Evolutionary conservation across 2,888 invertebrate species (phyloP).

Genomic region (Chironomus riparius): DNA sequence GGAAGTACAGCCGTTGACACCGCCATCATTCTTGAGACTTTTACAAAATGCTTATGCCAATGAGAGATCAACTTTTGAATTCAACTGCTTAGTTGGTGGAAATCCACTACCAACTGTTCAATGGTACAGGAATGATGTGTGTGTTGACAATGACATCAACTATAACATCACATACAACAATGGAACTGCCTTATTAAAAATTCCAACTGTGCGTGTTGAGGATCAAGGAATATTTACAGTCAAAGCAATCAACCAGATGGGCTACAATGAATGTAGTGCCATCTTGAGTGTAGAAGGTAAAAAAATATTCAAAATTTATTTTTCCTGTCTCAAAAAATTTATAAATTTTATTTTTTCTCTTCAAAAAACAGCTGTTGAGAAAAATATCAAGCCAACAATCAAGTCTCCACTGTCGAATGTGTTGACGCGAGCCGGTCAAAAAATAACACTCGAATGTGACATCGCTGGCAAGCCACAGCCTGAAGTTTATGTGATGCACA

Average conservation of each 20-base stretch:
- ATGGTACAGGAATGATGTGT: conserved; percentile 64
- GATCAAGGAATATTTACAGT: conserved; percentile 65
- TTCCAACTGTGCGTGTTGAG: conserved; percentile 56
- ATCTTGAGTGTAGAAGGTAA: conserved; percentile 57
- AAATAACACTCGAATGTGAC: conserved; percentile 60
- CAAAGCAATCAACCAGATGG: conserved; percentile 58
- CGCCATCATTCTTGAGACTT: conserved; percentile 58
- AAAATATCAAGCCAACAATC: conserved; percentile 54
- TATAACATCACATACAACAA: conserved; percentile 73
- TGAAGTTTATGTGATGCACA: conserved; percentile 56
- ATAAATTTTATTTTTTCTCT: conserved; percentile 20
- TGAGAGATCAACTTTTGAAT: conserved; percentile 55
- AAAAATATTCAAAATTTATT: background rate
- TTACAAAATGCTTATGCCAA: conserved; percentile 52
- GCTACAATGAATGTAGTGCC: conserved; percentile 55
- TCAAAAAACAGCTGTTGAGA: conserved; percentile 47
- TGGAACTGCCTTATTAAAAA: conserved; percentile 63
- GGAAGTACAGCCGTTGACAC: conserved; percentile 51
- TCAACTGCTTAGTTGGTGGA: conserved; percentile 61
- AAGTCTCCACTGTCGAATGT: conserved; percentile 55
- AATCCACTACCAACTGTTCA: conserved; percentile 70
- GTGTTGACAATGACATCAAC: conserved; percentile 62
- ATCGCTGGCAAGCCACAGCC: conserved; percentile 57
- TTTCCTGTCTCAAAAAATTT: background rate
- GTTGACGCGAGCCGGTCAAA: conserved; percentile 65